Evolutionary conservation across 2,797 vertebrate species (phyloP), one percentile per base, ranked within the genome.

Genomic region (Galago senegalensis): DNA sequence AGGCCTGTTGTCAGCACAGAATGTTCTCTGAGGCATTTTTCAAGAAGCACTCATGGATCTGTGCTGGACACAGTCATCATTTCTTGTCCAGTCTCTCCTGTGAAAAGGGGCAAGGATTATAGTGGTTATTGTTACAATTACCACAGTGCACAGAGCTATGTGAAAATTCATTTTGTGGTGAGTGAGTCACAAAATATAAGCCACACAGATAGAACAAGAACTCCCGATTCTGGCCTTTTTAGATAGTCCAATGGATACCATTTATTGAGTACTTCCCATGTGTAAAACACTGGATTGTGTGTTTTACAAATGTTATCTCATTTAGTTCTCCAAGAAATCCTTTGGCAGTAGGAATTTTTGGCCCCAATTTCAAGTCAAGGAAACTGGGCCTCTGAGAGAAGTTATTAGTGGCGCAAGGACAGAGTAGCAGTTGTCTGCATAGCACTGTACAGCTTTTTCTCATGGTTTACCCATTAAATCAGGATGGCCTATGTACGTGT

Each of bases 1-100:
- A 27, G n/a, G 56, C 60, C n/a, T 53, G 27, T 13, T 25, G 1
- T 75, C 76, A 93, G 93, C 63, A 94, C 89, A 93, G 37, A 81
- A 81, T 61, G 73, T 94, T 94, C 88, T 87, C 93, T 13, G 90
- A 76, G 61, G 20, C 13, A 4, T 85, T 82, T 82, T 83, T 70
- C 5, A 2, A 82, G 83, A 17, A 46, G 72, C 23, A 61, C 17
- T 89, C 37, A 29, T 79, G n/a, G 21, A 43, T 46, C 83, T 87
- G 76, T 92, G 86, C 56, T 89, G 83, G 83, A 56, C 14, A 69
- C 16, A n/a, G 61, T 77, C 46, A 43, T 86, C 58, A 11, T 60
- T 95, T 87, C 70, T 93, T 87, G 49, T 92, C 31, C 65, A 77
- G 40, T 37, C 11, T 94, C 40, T 95, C 49, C 82, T 40, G 9